Evolutionary conservation across 1,140 invertebrate species (phyloP).

Genomic region (Drosophila watanabei): DNA sequence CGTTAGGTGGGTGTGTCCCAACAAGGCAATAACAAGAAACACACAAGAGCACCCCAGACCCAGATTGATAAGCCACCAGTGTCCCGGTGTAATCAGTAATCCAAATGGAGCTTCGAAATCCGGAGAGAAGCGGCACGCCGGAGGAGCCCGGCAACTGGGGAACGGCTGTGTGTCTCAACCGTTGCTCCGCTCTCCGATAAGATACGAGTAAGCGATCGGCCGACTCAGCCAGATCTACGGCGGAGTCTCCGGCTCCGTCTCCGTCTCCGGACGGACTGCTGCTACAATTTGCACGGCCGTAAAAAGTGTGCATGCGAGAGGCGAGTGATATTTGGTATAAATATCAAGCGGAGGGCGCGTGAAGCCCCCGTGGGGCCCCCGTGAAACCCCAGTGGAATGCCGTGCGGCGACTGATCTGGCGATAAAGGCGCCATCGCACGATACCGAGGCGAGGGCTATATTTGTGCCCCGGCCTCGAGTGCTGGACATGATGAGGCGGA

Average conservation of each 20-base stretch:
- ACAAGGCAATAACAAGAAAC: slow-evolving; percentile 32
- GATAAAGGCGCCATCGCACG: slow-evolving; percentile 59
- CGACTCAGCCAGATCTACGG: slow-evolving; percentile 36
- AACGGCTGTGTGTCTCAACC: slow-evolving; percentile 1
- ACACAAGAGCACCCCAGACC: slow-evolving; percentile 39
- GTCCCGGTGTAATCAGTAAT: slow-evolving; percentile 40
- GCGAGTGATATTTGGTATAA: slow-evolving; percentile 37
- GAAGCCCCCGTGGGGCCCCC: slow-evolving; percentile 63
- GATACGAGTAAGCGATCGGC: slow-evolving; percentile 43
- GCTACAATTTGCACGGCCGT: slow-evolving; percentile 30
- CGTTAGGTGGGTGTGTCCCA: slow-evolving; percentile 48
- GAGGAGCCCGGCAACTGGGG: slow-evolving; percentile 31
- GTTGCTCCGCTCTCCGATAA: slow-evolving; percentile 34
- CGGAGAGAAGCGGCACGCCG: background rate
- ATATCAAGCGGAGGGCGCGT: slow-evolving; percentile 39
- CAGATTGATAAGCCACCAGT: slow-evolving; percentile 53
- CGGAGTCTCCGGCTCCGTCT: slow-evolving; percentile 5
- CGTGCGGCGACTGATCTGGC: slow-evolving; percentile 49
- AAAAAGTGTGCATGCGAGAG: slow-evolving; percentile 57
- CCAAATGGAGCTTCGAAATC: slow-evolving; percentile 11
- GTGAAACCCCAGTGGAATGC: slow-evolving; percentile 53
- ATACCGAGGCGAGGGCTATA: slow-evolving; percentile 36
- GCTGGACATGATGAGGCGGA: slow-evolving; percentile 42
- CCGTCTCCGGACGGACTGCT: slow-evolving; percentile 33
- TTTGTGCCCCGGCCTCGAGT: slow-evolving; percentile 44